phyloP scores from a whole-genome alignment of 1,140 invertebrate species.

The Hylaeus volcanicus region DNA sequence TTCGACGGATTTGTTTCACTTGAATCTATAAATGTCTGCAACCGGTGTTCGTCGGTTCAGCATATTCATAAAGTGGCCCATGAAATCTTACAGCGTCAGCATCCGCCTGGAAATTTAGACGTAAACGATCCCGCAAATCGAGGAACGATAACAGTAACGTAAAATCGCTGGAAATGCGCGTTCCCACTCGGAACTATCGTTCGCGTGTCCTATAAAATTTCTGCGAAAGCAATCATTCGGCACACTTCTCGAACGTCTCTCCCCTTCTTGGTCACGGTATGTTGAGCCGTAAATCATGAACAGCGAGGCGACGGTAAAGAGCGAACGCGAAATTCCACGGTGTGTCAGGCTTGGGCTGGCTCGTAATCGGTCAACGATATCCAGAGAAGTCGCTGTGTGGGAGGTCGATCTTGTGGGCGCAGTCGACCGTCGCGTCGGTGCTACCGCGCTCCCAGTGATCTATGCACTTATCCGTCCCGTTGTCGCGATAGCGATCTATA shows the following conservation, averaged over 20 bases:
- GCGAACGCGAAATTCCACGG: neutral
- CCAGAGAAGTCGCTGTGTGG: conserved; percentile 11
- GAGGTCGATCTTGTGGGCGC: conserved; percentile 14
- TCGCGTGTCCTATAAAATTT: neutral
- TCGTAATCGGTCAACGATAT: conserved; percentile 15
- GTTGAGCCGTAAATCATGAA: neutral
- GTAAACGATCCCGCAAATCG: neutral
- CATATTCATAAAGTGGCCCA: no score
- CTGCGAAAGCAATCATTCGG: neutral
- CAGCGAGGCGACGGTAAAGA: neutral
- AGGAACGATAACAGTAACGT: neutral
- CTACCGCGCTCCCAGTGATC: conserved; percentile 15
- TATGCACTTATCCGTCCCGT: neutral
- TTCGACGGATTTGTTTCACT: no score
- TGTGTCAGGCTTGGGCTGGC: neutral
- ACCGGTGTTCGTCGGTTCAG: no score
- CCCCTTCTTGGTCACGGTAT: neutral
- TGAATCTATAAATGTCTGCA: no score
- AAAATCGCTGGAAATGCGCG: neutral
- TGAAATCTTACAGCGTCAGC: no score
- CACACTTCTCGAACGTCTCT: neutral
- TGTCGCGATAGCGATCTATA: conserved; percentile 10
- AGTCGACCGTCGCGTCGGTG: neutral
- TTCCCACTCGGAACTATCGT: neutral
- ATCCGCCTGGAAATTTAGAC: neutral